Percentiles rank a stretch among this genome's conserved stretches.
These are phyloP conservation scores for Agonopterix heracliana DNA, from an alignment of 2,888 invertebrate species.

Conservation along the genomic window DNA sequence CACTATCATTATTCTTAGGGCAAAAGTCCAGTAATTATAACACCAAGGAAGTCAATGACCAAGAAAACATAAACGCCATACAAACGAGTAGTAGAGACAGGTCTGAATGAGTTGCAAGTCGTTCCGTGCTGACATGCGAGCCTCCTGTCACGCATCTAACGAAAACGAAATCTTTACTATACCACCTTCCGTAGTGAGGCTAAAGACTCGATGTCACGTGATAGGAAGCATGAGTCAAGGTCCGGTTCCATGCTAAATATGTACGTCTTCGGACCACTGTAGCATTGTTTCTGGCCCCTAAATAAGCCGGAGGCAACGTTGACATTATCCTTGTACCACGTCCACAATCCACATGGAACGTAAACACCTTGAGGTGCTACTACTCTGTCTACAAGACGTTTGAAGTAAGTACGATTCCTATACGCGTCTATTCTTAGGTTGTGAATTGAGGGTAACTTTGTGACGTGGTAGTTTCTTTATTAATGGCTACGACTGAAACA, in stretches of 20 bases:
- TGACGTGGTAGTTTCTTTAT: no score
- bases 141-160: conserved; percentile 46
- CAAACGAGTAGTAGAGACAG: conserved; percentile 13
- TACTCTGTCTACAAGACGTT: no score
- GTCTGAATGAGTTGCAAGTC: conserved; percentile 31
- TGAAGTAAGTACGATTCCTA: no score
- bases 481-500: no score
- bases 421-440: no score
- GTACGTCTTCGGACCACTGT: background rate
- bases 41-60: conserved; percentile 7
- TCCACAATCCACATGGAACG: no score
- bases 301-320: no score
- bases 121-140: conserved; percentile 48
- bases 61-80: conserved; percentile 12
- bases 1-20: background rate
- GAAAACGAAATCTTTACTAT: conserved; percentile 35
- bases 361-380: no score
- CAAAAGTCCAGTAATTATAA: conserved; percentile 1
- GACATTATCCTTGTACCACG: no score
- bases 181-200: conserved; percentile 12
- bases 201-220: conserved; percentile 19
- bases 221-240: conserved; percentile 18
- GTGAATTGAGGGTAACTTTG: no score
- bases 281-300: no score
- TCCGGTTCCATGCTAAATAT: conserved; percentile 6